A percentile compares a stretch with the other conserved stretches of the same genome.
Evolutionary conservation across 2,113 vertebrate species (phyloP).

Genomic region (Columba livia): DNA sequence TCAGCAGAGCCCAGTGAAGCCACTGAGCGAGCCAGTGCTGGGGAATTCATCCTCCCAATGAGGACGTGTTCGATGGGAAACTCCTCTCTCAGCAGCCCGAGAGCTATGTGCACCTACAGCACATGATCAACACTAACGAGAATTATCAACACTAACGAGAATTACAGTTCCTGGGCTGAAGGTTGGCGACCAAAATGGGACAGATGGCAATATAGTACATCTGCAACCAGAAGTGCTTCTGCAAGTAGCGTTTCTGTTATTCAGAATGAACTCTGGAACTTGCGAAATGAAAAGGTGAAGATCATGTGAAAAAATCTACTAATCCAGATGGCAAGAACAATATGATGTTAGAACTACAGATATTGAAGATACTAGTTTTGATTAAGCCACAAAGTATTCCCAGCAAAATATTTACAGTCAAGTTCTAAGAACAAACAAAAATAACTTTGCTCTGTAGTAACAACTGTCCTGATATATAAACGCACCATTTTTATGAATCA

Average conservation of each 20-base stretch:
- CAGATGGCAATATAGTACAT: not conserved
- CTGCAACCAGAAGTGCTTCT: conserved; percentile 9
- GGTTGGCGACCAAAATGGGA: conserved; percentile 13
- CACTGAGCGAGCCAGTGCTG: not conserved
- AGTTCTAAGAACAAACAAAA: not conserved
- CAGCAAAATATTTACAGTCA: not conserved
- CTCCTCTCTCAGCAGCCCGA: not conserved
- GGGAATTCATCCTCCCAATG: not conserved
- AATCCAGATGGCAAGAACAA: not conserved
- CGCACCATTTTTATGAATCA: not conserved
- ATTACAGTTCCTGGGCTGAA: conserved; percentile 25
- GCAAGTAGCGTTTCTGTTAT: conserved; percentile 4
- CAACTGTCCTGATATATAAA: not conserved
- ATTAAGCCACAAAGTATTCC: not conserved
- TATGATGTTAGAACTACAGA: not conserved
- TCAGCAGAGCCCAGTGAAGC: not conserved
- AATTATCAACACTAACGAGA: conserved; percentile 8
- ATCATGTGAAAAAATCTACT: not conserved
- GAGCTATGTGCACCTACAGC: not conserved
- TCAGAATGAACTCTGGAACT: conserved; percentile 3
- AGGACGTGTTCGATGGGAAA: not conserved
- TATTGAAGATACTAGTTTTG: not conserved
- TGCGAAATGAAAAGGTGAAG: conserved; percentile 3
- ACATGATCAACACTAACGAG: conserved; percentile 8
- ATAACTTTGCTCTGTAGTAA: not conserved